phyloP scores from a whole-genome alignment of 1,140 invertebrate species.

The Formica selysi region DNA sequence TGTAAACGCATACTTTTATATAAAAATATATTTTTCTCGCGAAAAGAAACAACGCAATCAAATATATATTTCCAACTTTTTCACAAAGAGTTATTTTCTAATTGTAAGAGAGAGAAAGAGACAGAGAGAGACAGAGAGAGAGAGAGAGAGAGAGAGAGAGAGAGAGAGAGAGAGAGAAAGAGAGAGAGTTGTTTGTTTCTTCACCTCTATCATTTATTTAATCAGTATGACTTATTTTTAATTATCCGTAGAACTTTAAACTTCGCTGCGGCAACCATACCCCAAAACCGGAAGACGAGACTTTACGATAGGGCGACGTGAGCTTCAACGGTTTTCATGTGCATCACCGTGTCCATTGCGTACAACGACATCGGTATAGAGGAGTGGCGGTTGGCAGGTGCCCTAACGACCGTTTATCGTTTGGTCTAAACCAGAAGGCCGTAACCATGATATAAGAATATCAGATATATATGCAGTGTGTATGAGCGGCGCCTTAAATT shows the following conservation, averaged over 20 bases:
- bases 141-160: neutral
- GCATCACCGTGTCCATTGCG: slow-evolving; percentile 44
- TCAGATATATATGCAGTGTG: neutral
- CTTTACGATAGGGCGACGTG: slow-evolving; percentile 7
- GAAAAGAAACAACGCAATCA: neutral
- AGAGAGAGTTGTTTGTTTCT: neutral
- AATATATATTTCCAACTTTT: neutral
- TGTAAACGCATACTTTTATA: neutral
- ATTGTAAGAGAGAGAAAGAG: no score
- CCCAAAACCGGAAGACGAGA: slow-evolving; percentile 19
- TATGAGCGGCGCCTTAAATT: slow-evolving; percentile 20
- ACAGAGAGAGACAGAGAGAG: neutral
- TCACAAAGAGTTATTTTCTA: neutral
- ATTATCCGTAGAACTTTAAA: slow-evolving; percentile 2
- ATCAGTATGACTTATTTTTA: neutral
- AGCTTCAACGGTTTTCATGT: slow-evolving; percentile 61
- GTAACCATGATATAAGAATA: slow-evolving; percentile 36
- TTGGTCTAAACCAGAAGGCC: slow-evolving; percentile 26
- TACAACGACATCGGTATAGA: slow-evolving; percentile 3
- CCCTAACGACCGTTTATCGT: slow-evolving; percentile 52
- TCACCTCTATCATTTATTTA: neutral
- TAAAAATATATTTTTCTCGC: neutral
- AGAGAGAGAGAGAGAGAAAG: neutral
- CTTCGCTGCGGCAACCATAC: neutral
- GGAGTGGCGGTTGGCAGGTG: slow-evolving; percentile 56